These are phyloP conservation scores for Clytia hemisphaerica DNA, from an alignment of 30 jellyfish, hydroid and myxozoan species.

Conservation along the genomic window DNA sequence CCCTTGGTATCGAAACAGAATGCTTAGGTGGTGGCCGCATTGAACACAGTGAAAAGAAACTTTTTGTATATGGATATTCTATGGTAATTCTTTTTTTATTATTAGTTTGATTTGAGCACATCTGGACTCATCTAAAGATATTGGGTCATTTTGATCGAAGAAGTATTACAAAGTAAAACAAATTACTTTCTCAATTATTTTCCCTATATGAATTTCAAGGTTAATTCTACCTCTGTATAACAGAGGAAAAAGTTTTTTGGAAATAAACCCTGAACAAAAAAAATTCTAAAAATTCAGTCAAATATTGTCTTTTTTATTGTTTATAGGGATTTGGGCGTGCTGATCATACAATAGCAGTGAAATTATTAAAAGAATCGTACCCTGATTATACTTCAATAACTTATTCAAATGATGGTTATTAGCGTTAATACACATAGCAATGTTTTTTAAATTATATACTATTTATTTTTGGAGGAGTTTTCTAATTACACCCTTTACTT, in stretches of 20 bases:
- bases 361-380: conserved; percentile 35
- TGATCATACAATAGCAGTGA: conserved; percentile 72
- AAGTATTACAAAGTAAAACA: too few relatives aligned
- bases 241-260: too few relatives aligned
- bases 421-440: neutral
- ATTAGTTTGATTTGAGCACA: too few relatives aligned
- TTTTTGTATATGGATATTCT: conserved; percentile 89
- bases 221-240: too few relatives aligned
- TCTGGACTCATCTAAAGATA: too few relatives aligned
- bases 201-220: too few relatives aligned
- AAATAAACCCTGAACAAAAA: too few relatives aligned
- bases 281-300: neutral
- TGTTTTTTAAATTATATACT: too few relatives aligned
- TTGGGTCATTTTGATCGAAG: too few relatives aligned
- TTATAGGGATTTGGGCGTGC: conserved; percentile 89
- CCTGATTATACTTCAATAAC: conserved; percentile 47
- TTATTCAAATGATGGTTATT: conserved; percentile 84
- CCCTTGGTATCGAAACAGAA: conserved; percentile 57
- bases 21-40: conserved; percentile 98
- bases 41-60: conserved; percentile 56
- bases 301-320: neutral
- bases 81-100: conserved; percentile 47
- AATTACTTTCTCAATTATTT: too few relatives aligned
- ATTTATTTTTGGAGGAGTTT: too few relatives aligned
- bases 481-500: too few relatives aligned